Percentiles rank a stretch among this genome's conserved stretches.
Conservation (phyloP, 2,113 vertebrate species). For the Phocoena sinus region DNA sequence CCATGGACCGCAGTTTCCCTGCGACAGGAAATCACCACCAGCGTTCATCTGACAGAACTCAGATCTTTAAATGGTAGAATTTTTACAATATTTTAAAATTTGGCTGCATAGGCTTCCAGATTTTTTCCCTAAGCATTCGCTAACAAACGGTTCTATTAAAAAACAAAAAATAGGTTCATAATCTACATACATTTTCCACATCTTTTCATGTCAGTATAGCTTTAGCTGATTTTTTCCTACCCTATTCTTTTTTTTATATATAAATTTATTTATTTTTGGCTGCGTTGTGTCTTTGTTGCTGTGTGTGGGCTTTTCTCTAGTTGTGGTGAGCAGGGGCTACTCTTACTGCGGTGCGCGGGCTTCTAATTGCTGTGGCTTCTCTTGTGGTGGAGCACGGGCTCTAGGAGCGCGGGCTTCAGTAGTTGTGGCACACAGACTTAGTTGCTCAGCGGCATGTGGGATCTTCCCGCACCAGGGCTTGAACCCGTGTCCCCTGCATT, state of each 20-base stretch:
- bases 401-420: too few relatives aligned
- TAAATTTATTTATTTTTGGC: too few relatives aligned
- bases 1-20: not conserved
- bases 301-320: too few relatives aligned
- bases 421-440: too few relatives aligned
- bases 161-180: conserved; percentile 11
- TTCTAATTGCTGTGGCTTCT: too few relatives aligned
- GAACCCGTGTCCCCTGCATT: too few relatives aligned
- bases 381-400: too few relatives aligned
- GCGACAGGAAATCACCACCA: not conserved
- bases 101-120: not conserved
- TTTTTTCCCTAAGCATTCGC: not conserved
- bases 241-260: not conserved
- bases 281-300: too few relatives aligned
- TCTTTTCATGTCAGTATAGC: not conserved
- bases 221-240: not conserved
- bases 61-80: not conserved
- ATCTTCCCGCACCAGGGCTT: too few relatives aligned
- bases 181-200: not conserved
- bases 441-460: too few relatives aligned
- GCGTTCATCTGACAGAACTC: not conserved
- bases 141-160: conserved; percentile 33
- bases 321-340: too few relatives aligned
- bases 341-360: too few relatives aligned
- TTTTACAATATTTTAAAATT: not conserved